Evolutionary conservation across 2,888 invertebrate genomes (phyloP).

Genomic region (Chironomus riparius): DNA sequence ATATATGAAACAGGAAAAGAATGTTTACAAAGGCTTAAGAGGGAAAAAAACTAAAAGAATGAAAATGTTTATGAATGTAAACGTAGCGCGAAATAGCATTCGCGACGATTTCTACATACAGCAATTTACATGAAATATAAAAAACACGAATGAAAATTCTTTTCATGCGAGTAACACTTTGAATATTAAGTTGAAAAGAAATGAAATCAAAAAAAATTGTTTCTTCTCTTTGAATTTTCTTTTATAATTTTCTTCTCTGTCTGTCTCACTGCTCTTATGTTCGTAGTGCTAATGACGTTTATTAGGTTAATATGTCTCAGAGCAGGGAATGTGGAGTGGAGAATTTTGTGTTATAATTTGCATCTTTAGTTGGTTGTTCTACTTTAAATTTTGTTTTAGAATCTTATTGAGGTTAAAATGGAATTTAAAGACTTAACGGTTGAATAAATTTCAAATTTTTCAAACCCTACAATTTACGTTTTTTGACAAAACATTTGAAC

Average conservation of each 20-base stretch:
- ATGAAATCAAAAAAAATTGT: neutral
- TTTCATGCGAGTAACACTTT: neutral
- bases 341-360: no score
- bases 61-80: neutral
- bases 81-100: neutral
- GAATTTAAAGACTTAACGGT: no score
- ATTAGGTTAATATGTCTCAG: neutral
- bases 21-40: neutral
- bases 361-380: no score
- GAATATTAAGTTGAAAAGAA: neutral
- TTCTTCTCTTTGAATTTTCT: neutral
- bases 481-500: no score
- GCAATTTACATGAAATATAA: neutral
- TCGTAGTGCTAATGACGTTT: constrained; percentile 13
- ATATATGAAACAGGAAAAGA: neutral
- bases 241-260: neutral
- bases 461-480: no score
- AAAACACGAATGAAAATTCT: neutral
- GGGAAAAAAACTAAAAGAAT: neutral
- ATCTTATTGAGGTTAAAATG: no score
- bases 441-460: no score
- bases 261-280: no score
- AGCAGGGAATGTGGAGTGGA: no score
- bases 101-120: neutral
- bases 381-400: no score